phyloP scores from a whole-genome alignment of 2,113 vertebrate genomes.

The Ploceus nigricollis region DNA sequence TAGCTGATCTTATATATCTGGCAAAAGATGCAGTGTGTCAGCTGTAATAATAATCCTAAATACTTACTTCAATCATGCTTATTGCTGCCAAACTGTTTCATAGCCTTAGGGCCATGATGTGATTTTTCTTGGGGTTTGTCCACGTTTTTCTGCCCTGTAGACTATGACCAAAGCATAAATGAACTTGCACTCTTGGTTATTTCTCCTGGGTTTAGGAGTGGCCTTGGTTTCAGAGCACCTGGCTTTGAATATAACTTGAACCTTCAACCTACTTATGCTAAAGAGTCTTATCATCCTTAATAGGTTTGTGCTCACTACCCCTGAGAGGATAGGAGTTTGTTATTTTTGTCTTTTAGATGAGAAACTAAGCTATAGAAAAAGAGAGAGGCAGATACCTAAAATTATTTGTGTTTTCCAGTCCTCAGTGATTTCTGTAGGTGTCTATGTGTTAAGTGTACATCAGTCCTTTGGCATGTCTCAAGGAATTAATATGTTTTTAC shows the following conservation, averaged over 20 bases:
- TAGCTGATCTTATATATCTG: not conserved
- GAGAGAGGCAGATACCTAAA: not conserved
- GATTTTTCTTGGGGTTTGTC: not conserved
- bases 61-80: not conserved
- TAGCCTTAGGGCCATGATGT: not conserved
- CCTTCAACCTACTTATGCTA: not conserved
- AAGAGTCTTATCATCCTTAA: not conserved
- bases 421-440: not conserved
- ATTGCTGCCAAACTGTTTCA: not conserved
- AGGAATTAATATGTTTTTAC: not conserved
- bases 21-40: not conserved
- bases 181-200: not conserved
- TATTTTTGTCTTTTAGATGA: not conserved
- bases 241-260: not conserved
- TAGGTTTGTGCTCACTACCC: not conserved
- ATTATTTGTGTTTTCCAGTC: not conserved
- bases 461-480: not conserved
- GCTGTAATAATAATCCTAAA: not conserved
- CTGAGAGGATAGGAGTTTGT: not conserved
- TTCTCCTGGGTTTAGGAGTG: not conserved
- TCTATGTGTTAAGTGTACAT: not conserved
- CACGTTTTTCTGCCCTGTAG: not conserved
- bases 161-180: not conserved
- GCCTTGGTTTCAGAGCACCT: not conserved
- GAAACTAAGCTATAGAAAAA: not conserved